Percentiles rank a stretch among this genome's conserved stretches.
Evolutionary conservation across 2,888 invertebrate species (phyloP).

Genomic region (Phalera bucephala): DNA sequence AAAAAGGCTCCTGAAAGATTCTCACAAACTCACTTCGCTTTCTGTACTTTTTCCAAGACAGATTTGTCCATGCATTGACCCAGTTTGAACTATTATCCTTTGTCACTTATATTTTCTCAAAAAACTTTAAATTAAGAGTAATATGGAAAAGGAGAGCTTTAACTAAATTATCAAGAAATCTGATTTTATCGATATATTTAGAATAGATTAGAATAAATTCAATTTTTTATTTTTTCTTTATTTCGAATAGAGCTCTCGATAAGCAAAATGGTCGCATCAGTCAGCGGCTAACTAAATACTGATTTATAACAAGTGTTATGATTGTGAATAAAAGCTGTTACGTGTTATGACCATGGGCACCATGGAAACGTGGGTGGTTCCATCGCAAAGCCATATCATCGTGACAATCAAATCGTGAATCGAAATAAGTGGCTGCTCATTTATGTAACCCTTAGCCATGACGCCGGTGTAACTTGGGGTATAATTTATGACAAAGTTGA

Average conservation of each 20-base stretch:
- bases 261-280: constrained; percentile 15
- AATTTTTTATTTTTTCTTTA: too few species aligned
- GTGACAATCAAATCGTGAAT: constrained; percentile 35
- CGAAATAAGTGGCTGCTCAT: constrained; percentile 17
- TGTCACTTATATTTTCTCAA: too few species aligned
- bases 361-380: constrained; percentile 60
- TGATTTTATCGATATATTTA: too few species aligned
- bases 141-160: too few species aligned
- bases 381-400: constrained; percentile 39
- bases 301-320: constrained; percentile 44
- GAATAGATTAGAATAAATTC: too few species aligned
- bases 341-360: constrained; percentile 59
- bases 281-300: constrained; percentile 27
- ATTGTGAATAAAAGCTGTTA: constrained; percentile 33
- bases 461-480: too few species aligned
- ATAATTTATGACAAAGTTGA: not conserved
- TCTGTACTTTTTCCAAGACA: constrained; percentile 66
- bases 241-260: not conserved
- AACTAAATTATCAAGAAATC: too few species aligned
- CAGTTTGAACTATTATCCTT: constrained; percentile 66
- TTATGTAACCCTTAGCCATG: constrained; percentile 4
- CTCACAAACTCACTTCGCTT: constrained; percentile 58
- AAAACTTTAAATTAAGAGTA: too few species aligned
- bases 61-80: constrained; percentile 85
- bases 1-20: too few species aligned